Conservation (phyloP, 1,140 invertebrate species). For the Conopomorpha cramerella region DNA sequence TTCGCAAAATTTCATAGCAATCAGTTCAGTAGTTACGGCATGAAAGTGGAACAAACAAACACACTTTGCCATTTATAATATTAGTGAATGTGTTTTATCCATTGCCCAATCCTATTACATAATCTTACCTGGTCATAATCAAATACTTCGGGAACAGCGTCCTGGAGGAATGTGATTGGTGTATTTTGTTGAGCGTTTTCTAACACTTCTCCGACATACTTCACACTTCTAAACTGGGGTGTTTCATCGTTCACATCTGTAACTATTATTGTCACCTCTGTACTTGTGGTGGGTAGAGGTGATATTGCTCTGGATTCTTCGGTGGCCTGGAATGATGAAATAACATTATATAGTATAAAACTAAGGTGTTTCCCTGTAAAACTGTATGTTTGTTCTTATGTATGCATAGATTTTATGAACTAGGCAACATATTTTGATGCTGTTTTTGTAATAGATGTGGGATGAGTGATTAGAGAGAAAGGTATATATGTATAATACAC, state of each 20-base stretch:
- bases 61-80: background rate
- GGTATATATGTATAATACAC: no score
- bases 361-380: no score
- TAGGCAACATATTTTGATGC: no score
- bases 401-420: no score
- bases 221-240: conserved; percentile 77
- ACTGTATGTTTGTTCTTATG: no score
- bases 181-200: conserved; percentile 92
- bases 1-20: no score
- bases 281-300: conserved; percentile 76
- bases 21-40: no score
- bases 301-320: conserved; percentile 66
- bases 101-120: no score
- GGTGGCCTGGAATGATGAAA: conserved; percentile 63
- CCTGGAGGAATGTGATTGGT: conserved; percentile 83
- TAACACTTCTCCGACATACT: conserved; percentile 86
- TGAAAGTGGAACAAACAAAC: background rate
- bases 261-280: conserved; percentile 90
- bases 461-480: no score
- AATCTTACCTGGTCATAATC: conserved; percentile 84
- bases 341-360: no score
- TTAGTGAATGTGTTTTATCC: no score
- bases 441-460: no score
- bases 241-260: conserved; percentile 95
- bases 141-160: conserved; percentile 82